Conservation (phyloP, 2,113 vertebrate genomes). For the Chionodraco myersi region DNA sequence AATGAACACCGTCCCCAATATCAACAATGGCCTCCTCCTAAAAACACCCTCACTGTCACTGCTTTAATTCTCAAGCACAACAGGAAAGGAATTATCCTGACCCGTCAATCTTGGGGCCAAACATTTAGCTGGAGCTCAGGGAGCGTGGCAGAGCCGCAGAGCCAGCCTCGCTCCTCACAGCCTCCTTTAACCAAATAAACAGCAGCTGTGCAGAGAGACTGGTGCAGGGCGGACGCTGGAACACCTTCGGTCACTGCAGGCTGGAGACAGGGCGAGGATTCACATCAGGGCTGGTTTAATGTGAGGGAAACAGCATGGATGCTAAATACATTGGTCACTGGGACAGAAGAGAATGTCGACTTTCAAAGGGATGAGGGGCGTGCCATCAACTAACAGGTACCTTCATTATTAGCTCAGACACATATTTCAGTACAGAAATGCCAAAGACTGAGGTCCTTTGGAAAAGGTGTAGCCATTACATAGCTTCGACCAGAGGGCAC, state of each 20-base stretch:
- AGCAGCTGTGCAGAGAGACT: conserved; percentile 50
- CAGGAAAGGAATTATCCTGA: conserved; percentile 55
- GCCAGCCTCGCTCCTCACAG: conserved; percentile 31
- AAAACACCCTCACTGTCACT: conserved; percentile 29
- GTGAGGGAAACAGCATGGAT: neutral
- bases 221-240: conserved; percentile 4
- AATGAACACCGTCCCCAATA: conserved; percentile 28
- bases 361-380: neutral
- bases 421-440: neutral
- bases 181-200: conserved; percentile 64
- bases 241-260: conserved; percentile 3
- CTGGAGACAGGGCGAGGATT: neutral
- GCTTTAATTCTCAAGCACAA: conserved; percentile 43
- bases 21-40: conserved; percentile 35
- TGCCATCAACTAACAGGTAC: neutral
- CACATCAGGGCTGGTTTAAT: neutral
- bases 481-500: neutral
- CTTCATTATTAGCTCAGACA: neutral
- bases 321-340: neutral
- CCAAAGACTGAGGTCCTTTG: neutral
- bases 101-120: conserved; percentile 50
- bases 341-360: neutral
- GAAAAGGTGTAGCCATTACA: neutral
- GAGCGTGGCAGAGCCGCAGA: conserved; percentile 14
- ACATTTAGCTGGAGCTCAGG: conserved; percentile 57